These are phyloP conservation scores for Mactromeris polynyma DNA, from an alignment of 2,888 invertebrate genomes.

Conservation along the genomic window DNA sequence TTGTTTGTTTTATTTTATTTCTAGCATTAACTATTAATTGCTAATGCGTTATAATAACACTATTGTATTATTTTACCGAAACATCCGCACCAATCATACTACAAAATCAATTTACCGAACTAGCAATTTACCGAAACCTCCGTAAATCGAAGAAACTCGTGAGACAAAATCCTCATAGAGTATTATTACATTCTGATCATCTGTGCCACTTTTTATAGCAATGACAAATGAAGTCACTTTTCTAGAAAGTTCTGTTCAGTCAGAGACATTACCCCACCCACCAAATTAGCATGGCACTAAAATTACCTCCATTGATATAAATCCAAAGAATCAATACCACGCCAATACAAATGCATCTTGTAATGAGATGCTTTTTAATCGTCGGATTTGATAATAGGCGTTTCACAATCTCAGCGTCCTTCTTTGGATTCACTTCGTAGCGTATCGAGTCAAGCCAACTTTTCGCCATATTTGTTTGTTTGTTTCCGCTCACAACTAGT, in stretches of 20 bases:
- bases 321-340: conserved; percentile 63
- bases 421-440: conserved; percentile 25
- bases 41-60: no score
- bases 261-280: background rate
- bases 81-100: no score
- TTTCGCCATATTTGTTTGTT: conserved; percentile 39
- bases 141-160: no score
- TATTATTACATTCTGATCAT: no score
- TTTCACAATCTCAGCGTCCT: conserved; percentile 39
- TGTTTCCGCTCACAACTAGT: conserved; percentile 38
- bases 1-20: no score
- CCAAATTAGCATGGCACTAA: background rate
- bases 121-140: no score
- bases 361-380: conserved; percentile 50
- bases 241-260: conserved; percentile 11
- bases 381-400: conserved; percentile 33
- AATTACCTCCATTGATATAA: conserved; percentile 69
- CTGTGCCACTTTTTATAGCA: background rate
- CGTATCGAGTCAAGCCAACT: conserved; percentile 5
- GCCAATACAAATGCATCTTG: conserved; percentile 51
- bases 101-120: no score
- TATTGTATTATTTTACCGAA: no score
- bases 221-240: background rate
- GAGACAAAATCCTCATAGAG: no score
- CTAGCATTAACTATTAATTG: no score